phyloP scores from a whole-genome alignment of 2,888 invertebrate species.

The Dryocosmus kuriphilus region DNA sequence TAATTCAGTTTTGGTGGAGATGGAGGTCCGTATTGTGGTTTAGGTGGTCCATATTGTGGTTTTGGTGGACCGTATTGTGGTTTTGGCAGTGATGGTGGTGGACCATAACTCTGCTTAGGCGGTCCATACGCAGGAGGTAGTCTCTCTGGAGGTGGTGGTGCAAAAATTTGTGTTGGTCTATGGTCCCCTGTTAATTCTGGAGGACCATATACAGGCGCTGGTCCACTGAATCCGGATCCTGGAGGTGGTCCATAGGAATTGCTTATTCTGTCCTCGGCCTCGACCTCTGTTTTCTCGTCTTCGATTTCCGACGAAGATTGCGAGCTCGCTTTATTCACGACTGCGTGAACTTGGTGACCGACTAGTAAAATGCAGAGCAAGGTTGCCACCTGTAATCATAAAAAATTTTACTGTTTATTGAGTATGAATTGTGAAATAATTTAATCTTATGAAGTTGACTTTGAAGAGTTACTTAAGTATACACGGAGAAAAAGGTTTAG shows the following conservation, averaged over 20 bases:
- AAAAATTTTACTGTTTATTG: neutral
- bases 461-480: too few relatives aligned
- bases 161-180: constrained; percentile 75
- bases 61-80: constrained; percentile 66
- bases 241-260: constrained; percentile 72
- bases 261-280: constrained; percentile 72
- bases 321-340: constrained; percentile 68
- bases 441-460: neutral
- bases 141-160: constrained; percentile 79
- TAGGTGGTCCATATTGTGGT: constrained; percentile 78
- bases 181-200: constrained; percentile 75
- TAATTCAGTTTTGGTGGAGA: constrained; percentile 70
- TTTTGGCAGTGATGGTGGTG: constrained; percentile 59
- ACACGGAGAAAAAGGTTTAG: too few relatives aligned
- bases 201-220: constrained; percentile 77
- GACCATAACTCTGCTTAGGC: constrained; percentile 72
- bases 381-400: constrained; percentile 70
- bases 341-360: constrained; percentile 65
- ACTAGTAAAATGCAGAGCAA: constrained; percentile 66
- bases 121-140: constrained; percentile 76
- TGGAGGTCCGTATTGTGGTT: constrained; percentile 71
- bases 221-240: constrained; percentile 63
- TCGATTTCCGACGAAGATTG: constrained; percentile 56
- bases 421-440: neutral
- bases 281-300: constrained; percentile 60